phyloP scores from a whole-genome alignment of 1,140 invertebrate genomes.

The Leptinotarsa texana region DNA sequence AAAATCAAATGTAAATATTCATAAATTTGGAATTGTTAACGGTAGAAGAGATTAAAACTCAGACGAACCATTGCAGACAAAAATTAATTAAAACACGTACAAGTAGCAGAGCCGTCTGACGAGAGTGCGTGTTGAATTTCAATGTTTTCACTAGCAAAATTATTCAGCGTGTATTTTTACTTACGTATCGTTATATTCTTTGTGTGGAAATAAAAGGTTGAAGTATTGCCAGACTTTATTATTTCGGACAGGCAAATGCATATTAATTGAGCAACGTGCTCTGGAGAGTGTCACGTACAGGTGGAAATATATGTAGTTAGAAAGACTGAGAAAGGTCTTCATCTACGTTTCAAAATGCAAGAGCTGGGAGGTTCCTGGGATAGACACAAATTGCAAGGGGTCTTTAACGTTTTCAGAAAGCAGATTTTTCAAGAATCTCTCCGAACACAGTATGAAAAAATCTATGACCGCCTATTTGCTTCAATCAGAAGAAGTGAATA shows the following conservation, averaged over 20 bases:
- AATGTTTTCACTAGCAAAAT: slow-evolving; percentile 17
- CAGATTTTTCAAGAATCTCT: no score
- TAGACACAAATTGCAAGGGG: no score
- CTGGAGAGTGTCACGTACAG: background rate
- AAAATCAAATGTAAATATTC: slow-evolving; percentile 43
- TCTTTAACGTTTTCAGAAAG: no score
- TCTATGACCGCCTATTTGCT: no score
- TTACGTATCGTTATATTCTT: slow-evolving; percentile 9
- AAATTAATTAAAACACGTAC: slow-evolving; percentile 44
- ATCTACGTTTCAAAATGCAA: no score
- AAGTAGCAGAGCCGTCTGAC: slow-evolving; percentile 35
- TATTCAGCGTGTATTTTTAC: slow-evolving; percentile 11
- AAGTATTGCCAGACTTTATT: background rate
- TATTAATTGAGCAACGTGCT: background rate
- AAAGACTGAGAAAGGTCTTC: background rate
- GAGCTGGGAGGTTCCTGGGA: no score
- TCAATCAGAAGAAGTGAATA: no score
- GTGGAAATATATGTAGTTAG: background rate
- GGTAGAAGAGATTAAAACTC: slow-evolving; percentile 32
- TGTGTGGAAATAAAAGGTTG: background rate
- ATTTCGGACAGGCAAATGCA: background rate
- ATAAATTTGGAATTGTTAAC: slow-evolving; percentile 41
- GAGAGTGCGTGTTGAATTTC: slow-evolving; percentile 36
- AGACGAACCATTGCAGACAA: slow-evolving; percentile 37
- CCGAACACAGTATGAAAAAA: no score